phyloP scores from a whole-genome alignment of 2,888 invertebrate genomes.

The Troglohyphantes excavatus region DNA sequence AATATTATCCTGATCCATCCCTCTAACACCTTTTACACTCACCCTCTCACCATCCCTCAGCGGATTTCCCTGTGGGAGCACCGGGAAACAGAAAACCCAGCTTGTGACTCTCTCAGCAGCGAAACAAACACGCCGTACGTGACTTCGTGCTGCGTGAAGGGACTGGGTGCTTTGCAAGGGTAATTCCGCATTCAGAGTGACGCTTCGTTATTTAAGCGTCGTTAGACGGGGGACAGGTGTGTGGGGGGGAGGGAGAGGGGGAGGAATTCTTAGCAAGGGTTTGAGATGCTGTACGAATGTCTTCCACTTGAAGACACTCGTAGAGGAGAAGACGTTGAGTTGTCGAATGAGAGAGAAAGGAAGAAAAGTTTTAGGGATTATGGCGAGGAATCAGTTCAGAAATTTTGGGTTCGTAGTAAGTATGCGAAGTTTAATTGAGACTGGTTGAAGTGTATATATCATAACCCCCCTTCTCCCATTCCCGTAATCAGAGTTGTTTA shows the following conservation, averaged over 20 bases:
- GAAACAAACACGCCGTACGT: conserved; percentile 58
- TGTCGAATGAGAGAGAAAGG: neutral
- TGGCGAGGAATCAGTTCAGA: no score
- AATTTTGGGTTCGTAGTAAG: no score
- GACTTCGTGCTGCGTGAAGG: conserved; percentile 49
- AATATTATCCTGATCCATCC: neutral
- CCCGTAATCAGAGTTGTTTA: no score
- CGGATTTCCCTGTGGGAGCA: neutral
- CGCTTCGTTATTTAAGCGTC: conserved; percentile 58
- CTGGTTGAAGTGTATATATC: no score
- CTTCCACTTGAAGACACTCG: neutral
- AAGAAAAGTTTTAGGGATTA: neutral
- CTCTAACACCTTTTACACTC: neutral
- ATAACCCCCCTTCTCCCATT: no score
- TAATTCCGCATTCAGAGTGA: conserved; percentile 47
- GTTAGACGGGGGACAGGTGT: conserved; percentile 17
- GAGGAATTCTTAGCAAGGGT: neutral
- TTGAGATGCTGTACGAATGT: neutral
- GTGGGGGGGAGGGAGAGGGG: neutral
- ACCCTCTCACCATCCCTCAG: neutral
- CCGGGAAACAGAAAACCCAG: neutral
- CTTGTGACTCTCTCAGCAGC: neutral
- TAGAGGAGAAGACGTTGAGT: neutral
- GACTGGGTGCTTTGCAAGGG: conserved; percentile 37
- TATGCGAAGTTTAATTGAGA: no score